Evolutionary conservation across 2,113 vertebrate genomes (phyloP).

Genomic region (Sander vitreus): DNA sequence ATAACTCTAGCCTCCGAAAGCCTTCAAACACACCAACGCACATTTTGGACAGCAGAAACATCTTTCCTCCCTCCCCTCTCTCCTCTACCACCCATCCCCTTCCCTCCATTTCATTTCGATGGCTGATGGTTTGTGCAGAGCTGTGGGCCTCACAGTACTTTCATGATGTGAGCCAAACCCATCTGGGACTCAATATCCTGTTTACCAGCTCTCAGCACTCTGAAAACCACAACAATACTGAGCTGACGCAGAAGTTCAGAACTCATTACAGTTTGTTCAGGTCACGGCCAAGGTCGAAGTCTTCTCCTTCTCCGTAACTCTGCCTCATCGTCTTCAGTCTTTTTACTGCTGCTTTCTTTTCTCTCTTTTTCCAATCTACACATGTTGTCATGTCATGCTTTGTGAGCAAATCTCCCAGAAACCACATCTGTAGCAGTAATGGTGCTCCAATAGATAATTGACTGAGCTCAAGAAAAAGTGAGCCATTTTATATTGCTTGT

Average conservation of each 20-base stretch:
- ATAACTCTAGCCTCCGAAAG: slow-evolving; percentile 28
- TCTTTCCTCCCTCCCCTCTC: slow-evolving; percentile 4
- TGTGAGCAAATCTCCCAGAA: slow-evolving; percentile 10
- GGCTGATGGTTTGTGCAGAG: slow-evolving; percentile 38
- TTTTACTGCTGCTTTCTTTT: neutral
- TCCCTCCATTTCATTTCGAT: slow-evolving; percentile 23
- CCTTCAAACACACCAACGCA: slow-evolving; percentile 13
- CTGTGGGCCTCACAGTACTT: slow-evolving; percentile 53
- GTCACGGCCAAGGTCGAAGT: slow-evolving; percentile 60
- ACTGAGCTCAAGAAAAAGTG: neutral
- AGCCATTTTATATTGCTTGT: neutral
- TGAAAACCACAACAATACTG: slow-evolving; percentile 64
- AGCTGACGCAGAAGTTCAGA: slow-evolving; percentile 67
- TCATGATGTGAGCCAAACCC: slow-evolving; percentile 67
- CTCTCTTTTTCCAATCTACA: neutral
- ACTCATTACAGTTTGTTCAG: slow-evolving; percentile 66
- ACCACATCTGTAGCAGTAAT: neutral
- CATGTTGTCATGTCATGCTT: slow-evolving; percentile 18
- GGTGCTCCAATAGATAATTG: neutral
- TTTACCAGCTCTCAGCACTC: slow-evolving; percentile 75
- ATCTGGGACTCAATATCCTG: slow-evolving; percentile 75
- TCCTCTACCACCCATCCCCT: neutral
- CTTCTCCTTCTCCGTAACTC: slow-evolving; percentile 9
- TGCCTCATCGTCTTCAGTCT: neutral
- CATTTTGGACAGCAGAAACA: slow-evolving; percentile 43